Base-by-base conservation (phyloP, 2,888 invertebrate species). In the Mimumesa dahlbomi region DNA sequence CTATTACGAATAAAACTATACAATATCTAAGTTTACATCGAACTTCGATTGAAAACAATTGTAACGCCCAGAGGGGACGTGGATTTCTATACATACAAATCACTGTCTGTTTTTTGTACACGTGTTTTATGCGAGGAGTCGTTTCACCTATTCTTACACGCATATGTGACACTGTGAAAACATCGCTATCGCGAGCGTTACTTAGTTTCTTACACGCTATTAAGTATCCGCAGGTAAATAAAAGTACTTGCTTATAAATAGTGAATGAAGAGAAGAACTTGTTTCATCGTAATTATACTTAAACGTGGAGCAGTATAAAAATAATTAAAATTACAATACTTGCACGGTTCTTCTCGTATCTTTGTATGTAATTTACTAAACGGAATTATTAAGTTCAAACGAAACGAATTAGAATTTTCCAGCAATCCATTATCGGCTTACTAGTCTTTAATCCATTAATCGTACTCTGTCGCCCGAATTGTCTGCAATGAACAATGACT, bases 281-380 rank as follows among this genome's bases (percentile, higher is more conserved):
- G 49, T 48, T 29, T 43, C 38, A 52, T 29, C 14, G 22, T 56
- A 45, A 49, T 34, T 14, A 25, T 29, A 21, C 18, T 5, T 54
- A 53, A 62, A 49, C 21, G 46, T 53, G 57, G 64, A 34, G 61
- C 40, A 42, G 53, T 82, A 78, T 58, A 77, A 81, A 82, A 82
- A 74, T 82, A 82, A 77, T 77, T 69, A 73, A 74, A 75, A 63
- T 77, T 68, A 74, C 71, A 57, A 69, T 63, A 62, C 46, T 57
- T 36, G 56, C n/a, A 36, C 53, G 21, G 22, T 42, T 48, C 13
- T 4, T 34, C 7, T 34, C 38, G 13, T 59, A n/a, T n/a, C n/a
- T n/a, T n/a, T n/a, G n/a, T n/a, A n/a, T n/a, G n/a, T n/a, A 36
- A 48, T 9, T 52, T 48, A 49, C 18, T 13, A 68, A 34, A n/a